These are phyloP conservation scores for Folsomia candida DNA, from an alignment of 2,888 invertebrate species.

Conservation along the genomic window DNA sequence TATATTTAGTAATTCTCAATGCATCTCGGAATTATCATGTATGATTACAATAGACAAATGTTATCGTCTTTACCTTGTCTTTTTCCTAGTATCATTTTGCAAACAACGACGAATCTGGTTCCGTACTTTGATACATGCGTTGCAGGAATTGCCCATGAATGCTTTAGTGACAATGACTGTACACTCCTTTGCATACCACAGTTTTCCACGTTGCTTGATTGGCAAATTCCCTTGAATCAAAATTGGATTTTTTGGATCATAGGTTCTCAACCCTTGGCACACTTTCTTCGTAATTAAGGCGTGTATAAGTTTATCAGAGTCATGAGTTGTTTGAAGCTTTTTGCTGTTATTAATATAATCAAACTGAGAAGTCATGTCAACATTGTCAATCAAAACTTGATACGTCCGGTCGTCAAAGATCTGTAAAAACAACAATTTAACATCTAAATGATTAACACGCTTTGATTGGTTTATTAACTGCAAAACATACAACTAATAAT, in stretches of 20 bases:
- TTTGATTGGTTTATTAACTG: too few species aligned
- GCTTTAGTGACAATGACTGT: background rate
- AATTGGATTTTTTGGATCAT: background rate
- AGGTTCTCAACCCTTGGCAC: constrained; percentile 2
- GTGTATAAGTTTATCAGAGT: background rate
- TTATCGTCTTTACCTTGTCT: background rate
- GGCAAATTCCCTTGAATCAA: background rate
- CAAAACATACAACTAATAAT: too few species aligned
- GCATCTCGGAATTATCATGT: background rate
- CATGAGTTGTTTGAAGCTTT: background rate
- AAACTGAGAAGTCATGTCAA: constrained; percentile 11
- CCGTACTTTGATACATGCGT: background rate
- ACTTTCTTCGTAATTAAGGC: constrained; percentile 4
- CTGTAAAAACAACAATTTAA: constrained; percentile 1
- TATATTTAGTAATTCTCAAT: background rate
- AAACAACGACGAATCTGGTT: constrained; percentile 1
- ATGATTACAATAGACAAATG: background rate
- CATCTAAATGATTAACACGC: background rate
- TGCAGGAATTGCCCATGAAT: constrained; percentile 14
- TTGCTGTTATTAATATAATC: background rate
- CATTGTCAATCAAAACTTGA: constrained; percentile 7
- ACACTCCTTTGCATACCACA: constrained; percentile 9
- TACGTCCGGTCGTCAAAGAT: constrained; percentile 4
- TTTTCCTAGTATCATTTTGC: background rate
- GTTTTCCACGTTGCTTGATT: background rate